Base-by-base conservation (phyloP, 2,113 vertebrate species). In the Cepphus grylle region DNA sequence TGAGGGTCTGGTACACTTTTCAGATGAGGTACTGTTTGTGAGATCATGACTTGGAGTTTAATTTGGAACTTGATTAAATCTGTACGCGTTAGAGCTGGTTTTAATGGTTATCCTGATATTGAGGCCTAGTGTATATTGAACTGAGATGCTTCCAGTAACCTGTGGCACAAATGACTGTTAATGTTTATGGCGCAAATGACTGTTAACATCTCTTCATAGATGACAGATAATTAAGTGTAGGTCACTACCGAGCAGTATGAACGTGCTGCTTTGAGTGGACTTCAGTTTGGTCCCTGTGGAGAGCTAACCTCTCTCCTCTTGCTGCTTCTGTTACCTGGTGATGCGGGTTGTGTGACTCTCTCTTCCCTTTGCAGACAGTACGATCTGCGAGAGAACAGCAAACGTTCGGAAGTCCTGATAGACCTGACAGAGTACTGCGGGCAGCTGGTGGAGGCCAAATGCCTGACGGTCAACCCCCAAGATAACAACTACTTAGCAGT, bases 401-500 rank as follows among this genome's bases (percentile, higher is more conserved):
- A 99, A 70, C 99, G 98, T 40, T 99, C 99, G 0, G 99, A 99
- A 86, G 99, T 99, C 34, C 98, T 99, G 55, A 99, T 99, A 12
- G 99, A 99, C 96, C 98, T 99, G 92, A 99, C 99, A 0, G 99
- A 99, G 94, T 99, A 99, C 96, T 99, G 99, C 13, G 99, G 99
- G 85, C 99, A 99, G 97, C 98, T 99, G 92, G 99, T 99, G 49
- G 99, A 99, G 95, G 99, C 99, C 94, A 99, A 99, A 88, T 99
- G 99, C 97, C 97, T 99, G 70, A 99, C 99, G 0, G 98, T 99
- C 78, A 99, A 99, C 93, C 99, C 99, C 50, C 98, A 99, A 19
- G 99, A 99, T 95, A 99, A 99, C 98, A 99, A 99, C 95, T 99
- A 99, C 94, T 94, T 99, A 93, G 99, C 99, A 0, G 99, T 99